Evolutionary conservation across 1,140 invertebrate genomes (phyloP).

Genomic region (Zeugodacus cucurbitae): DNA sequence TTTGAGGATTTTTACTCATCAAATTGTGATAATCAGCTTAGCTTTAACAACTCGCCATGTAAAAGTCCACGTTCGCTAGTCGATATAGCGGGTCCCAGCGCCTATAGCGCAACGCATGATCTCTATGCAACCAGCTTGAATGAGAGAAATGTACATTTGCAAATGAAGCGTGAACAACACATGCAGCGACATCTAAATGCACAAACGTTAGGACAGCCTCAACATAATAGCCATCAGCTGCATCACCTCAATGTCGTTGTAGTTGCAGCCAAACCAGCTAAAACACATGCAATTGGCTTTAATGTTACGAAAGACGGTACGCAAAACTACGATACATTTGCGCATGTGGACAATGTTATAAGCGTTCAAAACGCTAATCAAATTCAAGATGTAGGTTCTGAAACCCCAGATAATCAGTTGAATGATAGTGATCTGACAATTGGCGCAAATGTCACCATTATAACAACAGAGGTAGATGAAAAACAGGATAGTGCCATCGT

Average conservation of each 20-base stretch:
- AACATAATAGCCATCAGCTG: not conserved
- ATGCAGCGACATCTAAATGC: not conserved
- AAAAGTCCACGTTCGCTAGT: conserved; percentile 49
- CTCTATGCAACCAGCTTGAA: conserved; percentile 34
- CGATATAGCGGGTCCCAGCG: conserved; percentile 41
- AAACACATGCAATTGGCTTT: conserved; percentile 50
- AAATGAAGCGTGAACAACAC: conserved; percentile 1
- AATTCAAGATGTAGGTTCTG: not conserved
- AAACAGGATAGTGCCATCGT: not conserved
- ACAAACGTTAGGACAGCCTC: not conserved
- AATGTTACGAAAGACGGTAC: conserved; percentile 36
- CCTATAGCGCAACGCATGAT: not conserved
- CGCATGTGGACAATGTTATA: not conserved
- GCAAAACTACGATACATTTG: not conserved
- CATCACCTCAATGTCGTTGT: conserved; percentile 43
- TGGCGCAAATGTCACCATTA: not conserved
- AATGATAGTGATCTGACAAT: not conserved
- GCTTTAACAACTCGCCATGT: conserved; percentile 50
- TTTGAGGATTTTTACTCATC: conserved; percentile 52
- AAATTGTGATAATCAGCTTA: conserved; percentile 53
- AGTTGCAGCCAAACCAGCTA: conserved; percentile 48
- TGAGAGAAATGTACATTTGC: conserved; percentile 30
- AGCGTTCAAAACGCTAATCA: not conserved
- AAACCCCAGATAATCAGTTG: not conserved
- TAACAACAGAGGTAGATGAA: not conserved